These are phyloP conservation scores for Cerceris ruficornis DNA, from an alignment of 2,888 invertebrate species.

Conservation along the genomic window DNA sequence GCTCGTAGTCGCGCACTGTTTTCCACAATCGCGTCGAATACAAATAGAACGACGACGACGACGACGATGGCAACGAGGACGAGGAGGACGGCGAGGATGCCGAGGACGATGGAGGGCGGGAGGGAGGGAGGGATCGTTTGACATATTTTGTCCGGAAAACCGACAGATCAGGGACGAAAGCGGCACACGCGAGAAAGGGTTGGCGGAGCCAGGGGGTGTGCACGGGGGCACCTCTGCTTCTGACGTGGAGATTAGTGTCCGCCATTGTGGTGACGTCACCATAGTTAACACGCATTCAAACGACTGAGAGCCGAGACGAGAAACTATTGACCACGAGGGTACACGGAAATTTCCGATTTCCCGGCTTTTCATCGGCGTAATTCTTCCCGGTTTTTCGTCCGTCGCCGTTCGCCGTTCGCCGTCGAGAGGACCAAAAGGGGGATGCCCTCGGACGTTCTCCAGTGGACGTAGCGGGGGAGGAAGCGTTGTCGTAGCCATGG, in stretches of 20 bases:
- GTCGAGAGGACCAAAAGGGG: not conserved
- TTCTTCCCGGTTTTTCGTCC: not conserved
- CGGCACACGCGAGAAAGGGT: constrained; percentile 59
- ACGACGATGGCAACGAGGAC: constrained; percentile 47
- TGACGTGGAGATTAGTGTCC: constrained; percentile 82
- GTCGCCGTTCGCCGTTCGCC: not conserved
- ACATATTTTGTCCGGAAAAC: constrained; percentile 80
- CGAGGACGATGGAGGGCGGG: constrained; percentile 1
- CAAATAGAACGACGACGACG: constrained; percentile 17
- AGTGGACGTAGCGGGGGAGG: constrained; percentile 5
- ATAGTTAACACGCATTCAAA: constrained; percentile 80
- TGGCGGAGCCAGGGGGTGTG: constrained; percentile 51
- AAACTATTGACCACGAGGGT: constrained; percentile 64
- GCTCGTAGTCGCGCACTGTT: constrained; percentile 28
- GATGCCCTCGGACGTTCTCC: too few relatives aligned
- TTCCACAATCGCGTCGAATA: constrained; percentile 23
- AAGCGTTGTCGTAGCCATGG: constrained; percentile 24
- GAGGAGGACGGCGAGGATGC: not conserved
- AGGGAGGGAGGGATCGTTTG: constrained; percentile 73
- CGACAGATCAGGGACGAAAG: constrained; percentile 78
- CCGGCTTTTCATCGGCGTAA: constrained; percentile 5
- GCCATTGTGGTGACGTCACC: constrained; percentile 81
- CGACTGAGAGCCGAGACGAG: constrained; percentile 48
- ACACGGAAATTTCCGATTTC: constrained; percentile 9
- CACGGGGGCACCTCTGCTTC: constrained; percentile 77